Base-by-base conservation (phyloP, 2,797 vertebrate genomes). In the Megaceryle alcyon region DNA sequence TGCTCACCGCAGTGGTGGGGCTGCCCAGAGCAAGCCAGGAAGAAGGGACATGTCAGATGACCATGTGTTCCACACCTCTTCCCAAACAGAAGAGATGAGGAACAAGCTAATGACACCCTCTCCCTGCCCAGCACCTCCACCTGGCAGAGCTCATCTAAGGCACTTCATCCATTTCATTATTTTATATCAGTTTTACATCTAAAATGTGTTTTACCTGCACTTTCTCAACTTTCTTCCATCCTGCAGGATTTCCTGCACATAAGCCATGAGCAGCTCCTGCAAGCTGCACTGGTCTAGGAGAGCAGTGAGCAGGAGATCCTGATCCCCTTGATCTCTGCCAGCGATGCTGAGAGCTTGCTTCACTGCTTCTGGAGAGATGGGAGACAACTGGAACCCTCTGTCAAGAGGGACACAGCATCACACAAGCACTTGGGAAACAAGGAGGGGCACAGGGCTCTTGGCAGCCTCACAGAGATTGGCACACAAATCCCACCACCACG, bases 401-500 rank as follows among this genome's bases (percentile, higher is more conserved):
- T 41, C 92, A 68, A 29, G 64, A 70, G 44, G 73, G 60, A 84
- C 73, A 82, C 6, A 6, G 85, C 77, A 80, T 39, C 75, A 64
- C 56, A 86, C 33, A 59, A 46, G 76, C 85, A 53, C 77, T 86
- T 53, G 53, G 70, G 51, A 86, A 82, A 68, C 59, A 25, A 91
- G 85, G 61, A 90, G 71, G 73, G 48, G 39, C 91, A 82, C 64
- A 8, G 68, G 56, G 76, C 70, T 82, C 73, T 51, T 71, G 91
- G 73, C 91, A 92, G 85, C 51, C 60, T 71, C 69, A 29, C 33
- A 68, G 68, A 95, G 83, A 91, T 69, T 78, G 95, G 75, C 72
- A 77, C 80, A 94, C 86, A 93, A 96, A 94, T 7, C 72, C 88
- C 78, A 89, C 69, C 18, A 5, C 44, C 57, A 54, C 18, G 6